phyloP scores from a whole-genome alignment of 2,797 vertebrate species.

The Sorex maritimensis region DNA sequence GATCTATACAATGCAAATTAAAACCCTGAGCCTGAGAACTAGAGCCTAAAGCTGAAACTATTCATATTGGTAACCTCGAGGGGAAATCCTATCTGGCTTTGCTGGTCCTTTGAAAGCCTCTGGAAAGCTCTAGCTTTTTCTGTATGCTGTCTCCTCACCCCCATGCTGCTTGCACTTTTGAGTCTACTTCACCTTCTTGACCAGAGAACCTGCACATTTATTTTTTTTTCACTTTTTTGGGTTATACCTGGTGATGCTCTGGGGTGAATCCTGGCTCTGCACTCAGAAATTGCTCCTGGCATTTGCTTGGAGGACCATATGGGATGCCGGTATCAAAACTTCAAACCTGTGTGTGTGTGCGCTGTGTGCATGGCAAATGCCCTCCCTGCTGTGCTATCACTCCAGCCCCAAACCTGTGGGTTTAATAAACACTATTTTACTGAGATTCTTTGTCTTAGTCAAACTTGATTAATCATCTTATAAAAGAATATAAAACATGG shows the following conservation, averaged over 20 bases:
- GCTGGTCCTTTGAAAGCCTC: neutral
- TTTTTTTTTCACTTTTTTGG: too few relatives aligned
- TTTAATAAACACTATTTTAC: neutral
- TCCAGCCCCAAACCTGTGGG: too few relatives aligned
- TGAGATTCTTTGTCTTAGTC: neutral
- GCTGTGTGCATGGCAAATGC: too few relatives aligned
- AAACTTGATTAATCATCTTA: too few relatives aligned
- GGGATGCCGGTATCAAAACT: too few relatives aligned
- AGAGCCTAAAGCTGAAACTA: neutral
- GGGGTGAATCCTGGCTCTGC: too few relatives aligned
- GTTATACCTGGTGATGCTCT: too few relatives aligned
- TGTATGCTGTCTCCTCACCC: neutral
- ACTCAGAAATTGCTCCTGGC: too few relatives aligned
- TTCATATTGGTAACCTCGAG: neutral
- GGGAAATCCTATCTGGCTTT: neutral
- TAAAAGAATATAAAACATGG: neutral
- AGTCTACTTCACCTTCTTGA: neutral
- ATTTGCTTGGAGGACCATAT: too few relatives aligned
- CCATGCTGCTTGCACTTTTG: neutral
- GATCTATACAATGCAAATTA: neutral
- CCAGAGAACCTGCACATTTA: too few relatives aligned
- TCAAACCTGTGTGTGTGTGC: too few relatives aligned
- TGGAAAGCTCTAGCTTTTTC: neutral
- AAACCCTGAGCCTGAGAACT: neutral
- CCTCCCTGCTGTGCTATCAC: too few relatives aligned